Evolutionary conservation across 2,797 vertebrate genomes (phyloP), one percentile per base, ranked within the genome.

Genomic region (Sphenodon punctatus): DNA sequence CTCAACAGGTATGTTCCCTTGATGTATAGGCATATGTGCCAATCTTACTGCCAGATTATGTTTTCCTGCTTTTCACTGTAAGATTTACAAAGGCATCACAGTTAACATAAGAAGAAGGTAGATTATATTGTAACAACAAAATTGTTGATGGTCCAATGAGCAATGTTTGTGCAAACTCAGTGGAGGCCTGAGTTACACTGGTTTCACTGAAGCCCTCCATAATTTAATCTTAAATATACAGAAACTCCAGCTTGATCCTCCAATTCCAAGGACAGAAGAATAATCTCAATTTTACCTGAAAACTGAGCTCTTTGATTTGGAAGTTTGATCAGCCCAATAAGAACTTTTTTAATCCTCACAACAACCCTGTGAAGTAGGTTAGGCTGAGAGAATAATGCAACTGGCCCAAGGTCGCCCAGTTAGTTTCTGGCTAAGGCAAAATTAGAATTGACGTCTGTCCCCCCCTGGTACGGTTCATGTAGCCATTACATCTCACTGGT

Each of bases 101-200:
- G 84, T 53, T 83, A 73, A 41, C 46, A 36, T 43, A 61, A 25
- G 51, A 22, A 36, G 27, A 70, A 85, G 22, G 55, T 66, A 43
- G 45, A 69, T n/a, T 74, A 46, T 38, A 6, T 32, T 53, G 27
- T 25, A 11, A 46, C 27, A 34, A 69, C 34, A 16, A 12, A 42
- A 42, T 13, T 86, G 61, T 39, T 22, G 45, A 67, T 65, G 2
- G 82, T 86, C 38, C 77, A 27, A 20, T 81, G 58, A 58, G 2
- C 39, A 15, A 1, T 76, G 32, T 64, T 84, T 80, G 27, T 67
- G 45, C 43, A 66, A 34, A 14, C n/a, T 34, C 32, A 65, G 13
- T 23, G 20, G 10, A 67, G 67, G 25, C 59, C 67, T 48, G 59
- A 17, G 12, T 9, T 41, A 20, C 15, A 51, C 22, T 27, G 63